A percentile compares a stretch with the other conserved stretches of the same genome.
These are phyloP conservation scores for Drosophila pandora DNA, from an alignment of 1,140 invertebrate genomes.

Conservation along the genomic window DNA sequence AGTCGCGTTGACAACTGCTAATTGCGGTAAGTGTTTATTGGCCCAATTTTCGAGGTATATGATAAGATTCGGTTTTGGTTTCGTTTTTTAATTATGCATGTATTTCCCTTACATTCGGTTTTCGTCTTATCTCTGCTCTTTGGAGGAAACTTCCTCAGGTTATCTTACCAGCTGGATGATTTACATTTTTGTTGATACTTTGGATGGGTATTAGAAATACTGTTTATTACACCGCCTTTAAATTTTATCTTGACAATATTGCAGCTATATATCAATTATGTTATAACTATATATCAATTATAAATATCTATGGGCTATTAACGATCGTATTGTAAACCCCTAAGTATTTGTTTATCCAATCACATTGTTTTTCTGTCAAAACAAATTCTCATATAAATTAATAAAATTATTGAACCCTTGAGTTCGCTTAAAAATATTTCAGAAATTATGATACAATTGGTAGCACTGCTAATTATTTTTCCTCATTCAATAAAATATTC, in stretches of 20 bases:
- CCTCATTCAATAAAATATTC: conserved; percentile 37
- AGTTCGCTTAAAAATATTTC: conserved; percentile 26
- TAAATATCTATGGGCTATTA: background rate
- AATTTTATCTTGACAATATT: background rate
- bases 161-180: conserved; percentile 23
- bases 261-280: background rate
- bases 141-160: conserved; percentile 18
- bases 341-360: background rate
- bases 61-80: conserved; percentile 45
- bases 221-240: no score
- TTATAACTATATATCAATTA: background rate
- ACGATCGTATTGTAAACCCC: background rate
- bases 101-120: conserved; percentile 27
- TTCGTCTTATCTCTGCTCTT: conserved; percentile 1
- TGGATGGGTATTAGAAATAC: background rate
- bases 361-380: background rate
- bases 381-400: conserved; percentile 10
- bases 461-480: conserved; percentile 44
- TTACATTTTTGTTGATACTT: conserved; percentile 1
- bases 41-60: conserved; percentile 41
- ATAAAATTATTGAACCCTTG: conserved; percentile 15
- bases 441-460: conserved; percentile 40
- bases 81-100: conserved; percentile 54
- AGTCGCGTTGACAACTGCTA: conserved; percentile 43
- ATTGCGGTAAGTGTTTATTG: conserved; percentile 59